These are phyloP conservation scores for Panagrolaimus sp. DNA, from an alignment of 1,140 invertebrate genomes.

Conservation along the genomic window DNA sequence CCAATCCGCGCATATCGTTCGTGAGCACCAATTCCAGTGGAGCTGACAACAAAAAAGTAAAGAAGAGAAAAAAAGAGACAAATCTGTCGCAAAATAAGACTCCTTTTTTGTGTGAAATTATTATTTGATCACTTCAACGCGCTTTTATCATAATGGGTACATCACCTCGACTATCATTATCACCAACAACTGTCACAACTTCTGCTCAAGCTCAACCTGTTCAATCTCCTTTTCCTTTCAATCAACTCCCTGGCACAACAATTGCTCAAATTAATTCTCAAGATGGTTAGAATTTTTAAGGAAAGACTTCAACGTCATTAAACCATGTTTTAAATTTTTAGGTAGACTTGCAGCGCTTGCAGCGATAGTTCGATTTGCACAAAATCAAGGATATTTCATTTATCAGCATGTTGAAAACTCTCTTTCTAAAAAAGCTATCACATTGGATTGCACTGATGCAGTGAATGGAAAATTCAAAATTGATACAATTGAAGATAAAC, in stretches of 20 bases:
- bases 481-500: constrained; percentile 32
- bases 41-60: neutral
- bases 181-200: neutral
- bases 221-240: constrained; percentile 3
- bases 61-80: neutral
- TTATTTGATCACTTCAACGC: neutral
- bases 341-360: constrained; percentile 38
- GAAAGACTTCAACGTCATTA: neutral
- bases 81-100: constrained; percentile 13
- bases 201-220: constrained; percentile 11
- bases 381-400: constrained; percentile 45
- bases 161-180: neutral
- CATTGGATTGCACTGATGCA: constrained; percentile 25
- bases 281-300: neutral
- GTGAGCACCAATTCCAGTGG: neutral
- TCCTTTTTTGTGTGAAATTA: neutral
- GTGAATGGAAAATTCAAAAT: constrained; percentile 30
- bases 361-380: constrained; percentile 36
- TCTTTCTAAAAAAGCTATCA: constrained; percentile 40
- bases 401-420: constrained; percentile 35
- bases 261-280: constrained; percentile 6
- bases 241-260: constrained; percentile 1
- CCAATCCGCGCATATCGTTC: constrained; percentile 9
- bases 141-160: neutral
- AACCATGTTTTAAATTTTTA: constrained; percentile 22